Evolutionary conservation across 2,113 vertebrate genomes (phyloP).

Genomic region (Sprattus sprattus): DNA sequence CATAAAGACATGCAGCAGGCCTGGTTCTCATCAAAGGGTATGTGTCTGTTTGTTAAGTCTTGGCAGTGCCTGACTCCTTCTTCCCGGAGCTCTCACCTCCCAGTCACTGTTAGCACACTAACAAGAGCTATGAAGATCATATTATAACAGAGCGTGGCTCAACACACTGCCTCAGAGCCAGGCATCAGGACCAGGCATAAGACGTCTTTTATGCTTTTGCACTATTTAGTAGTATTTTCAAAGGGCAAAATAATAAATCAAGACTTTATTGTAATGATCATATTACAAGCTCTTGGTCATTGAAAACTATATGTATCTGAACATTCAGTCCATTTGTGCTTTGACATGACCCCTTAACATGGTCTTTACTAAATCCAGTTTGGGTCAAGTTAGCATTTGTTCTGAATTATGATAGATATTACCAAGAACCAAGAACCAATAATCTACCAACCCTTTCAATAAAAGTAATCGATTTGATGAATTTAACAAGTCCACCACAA

Average conservation of each 20-base stretch:
- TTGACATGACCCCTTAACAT: not conserved
- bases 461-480: too few relatives aligned
- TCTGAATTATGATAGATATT: too few relatives aligned
- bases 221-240: not conserved
- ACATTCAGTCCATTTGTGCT: too few relatives aligned
- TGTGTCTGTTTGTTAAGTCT: not conserved
- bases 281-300: too few relatives aligned
- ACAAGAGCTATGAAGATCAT: not conserved
- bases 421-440: too few relatives aligned
- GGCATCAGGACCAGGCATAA: too few relatives aligned
- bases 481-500: too few relatives aligned
- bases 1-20: not conserved
- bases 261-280: not conserved
- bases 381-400: too few relatives aligned
- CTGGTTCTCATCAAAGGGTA: constrained; percentile 1
- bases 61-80: constrained; percentile 43
- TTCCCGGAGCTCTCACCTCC: constrained; percentile 16
- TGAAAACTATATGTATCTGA: too few relatives aligned
- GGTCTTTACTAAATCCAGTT: not conserved
- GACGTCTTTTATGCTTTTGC: too few relatives aligned
- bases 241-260: not conserved
- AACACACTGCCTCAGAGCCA: not conserved
- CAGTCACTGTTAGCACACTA: not conserved
- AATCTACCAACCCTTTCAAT: too few relatives aligned
- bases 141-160: not conserved